Base-by-base conservation (phyloP, 2,113 vertebrate genomes). In the Datnioides undecimradiatus region DNA sequence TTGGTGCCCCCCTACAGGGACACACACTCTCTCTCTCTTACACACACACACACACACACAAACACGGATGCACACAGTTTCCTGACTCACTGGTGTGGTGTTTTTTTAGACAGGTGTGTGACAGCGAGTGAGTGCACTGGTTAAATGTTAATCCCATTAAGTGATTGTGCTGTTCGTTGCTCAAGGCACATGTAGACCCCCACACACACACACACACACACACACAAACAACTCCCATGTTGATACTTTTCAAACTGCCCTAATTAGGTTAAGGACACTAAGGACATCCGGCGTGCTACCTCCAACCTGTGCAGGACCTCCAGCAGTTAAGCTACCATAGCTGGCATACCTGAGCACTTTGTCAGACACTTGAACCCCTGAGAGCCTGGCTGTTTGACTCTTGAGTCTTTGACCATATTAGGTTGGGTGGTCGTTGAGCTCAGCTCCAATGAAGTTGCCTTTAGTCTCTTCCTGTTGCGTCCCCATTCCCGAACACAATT, bases 191-290 rank as follows among this genome's bases (percentile, higher is more conserved):
- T 75, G 46, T 40, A 57, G 76, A 68, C 27, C 52, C 31, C 6
- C 13, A 70, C 40, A 66, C 52, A 55, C 52, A 73, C 62, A 74
- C 52, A 77, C 69, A 77, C 36, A 40, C 73, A 68, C 62, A 65
- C 74, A 52, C 65, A 64, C 79, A 59, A 65, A 17, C 49, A 74
- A 67, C 73, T 60, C 79, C 83, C 77, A 68, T 33, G 34, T 79
- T 67, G 73, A 85, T 76, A 71, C 73, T 64, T 66, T 60, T 84
- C 85, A 83, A 77, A 85, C 78, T n/a, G 70, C 79, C 88, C 83
- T 94, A 91, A 96, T 97, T 95, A 96, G 96, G 95, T 70, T 46
- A 23, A 73, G 71, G 87, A 88, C 71, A 74, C 76, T 88, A 66
- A 87, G 83, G 75, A 73, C 82, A 88, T 87, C 85, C 82, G 71